These are phyloP conservation scores for Rhagonycha lutea DNA, from an alignment of 2,888 invertebrate genomes.

Conservation along the genomic window DNA sequence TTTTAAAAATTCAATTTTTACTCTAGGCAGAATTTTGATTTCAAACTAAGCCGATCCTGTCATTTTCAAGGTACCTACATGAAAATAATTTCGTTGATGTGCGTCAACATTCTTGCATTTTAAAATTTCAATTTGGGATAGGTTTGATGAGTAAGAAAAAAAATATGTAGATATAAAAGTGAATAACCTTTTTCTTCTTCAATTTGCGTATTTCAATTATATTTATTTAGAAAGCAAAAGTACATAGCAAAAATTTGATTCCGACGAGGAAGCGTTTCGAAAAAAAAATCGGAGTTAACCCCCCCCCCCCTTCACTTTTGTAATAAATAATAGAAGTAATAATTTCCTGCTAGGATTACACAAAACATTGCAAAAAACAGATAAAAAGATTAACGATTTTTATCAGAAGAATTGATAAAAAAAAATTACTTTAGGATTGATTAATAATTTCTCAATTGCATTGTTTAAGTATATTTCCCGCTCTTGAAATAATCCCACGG, in stretches of 20 bases:
- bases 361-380: background rate
- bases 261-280: no score
- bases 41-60: no score
- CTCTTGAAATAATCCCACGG: background rate
- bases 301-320: no score
- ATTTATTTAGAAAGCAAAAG: no score
- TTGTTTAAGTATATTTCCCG: background rate
- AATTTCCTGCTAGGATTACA: background rate
- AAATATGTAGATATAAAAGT: background rate
- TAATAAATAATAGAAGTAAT: no score
- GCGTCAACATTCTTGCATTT: background rate
- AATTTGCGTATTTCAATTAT: no score
- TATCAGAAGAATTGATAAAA: background rate
- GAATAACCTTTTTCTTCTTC: no score
- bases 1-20: no score
- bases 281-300: no score
- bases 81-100: background rate
- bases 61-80: no score
- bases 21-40: no score
- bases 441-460: background rate
- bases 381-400: background rate
- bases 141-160: background rate
- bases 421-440: background rate
- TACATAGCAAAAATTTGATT: no score
- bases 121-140: background rate